Evolutionary conservation across 2,888 invertebrate genomes (phyloP).

Genomic region (Patella caerulea): DNA sequence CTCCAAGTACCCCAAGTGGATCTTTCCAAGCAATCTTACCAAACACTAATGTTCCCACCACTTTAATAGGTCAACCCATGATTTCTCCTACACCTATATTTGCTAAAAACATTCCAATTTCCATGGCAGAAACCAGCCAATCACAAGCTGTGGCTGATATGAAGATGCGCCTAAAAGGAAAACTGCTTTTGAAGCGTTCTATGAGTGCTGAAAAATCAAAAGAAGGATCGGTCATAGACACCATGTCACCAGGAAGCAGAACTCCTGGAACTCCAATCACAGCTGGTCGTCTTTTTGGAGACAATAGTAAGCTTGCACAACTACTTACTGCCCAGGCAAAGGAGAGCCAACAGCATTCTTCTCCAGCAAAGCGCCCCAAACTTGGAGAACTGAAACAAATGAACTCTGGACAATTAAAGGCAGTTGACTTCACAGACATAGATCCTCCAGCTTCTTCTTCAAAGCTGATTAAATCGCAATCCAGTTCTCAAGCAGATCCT

Average conservation of each 20-base stretch:
- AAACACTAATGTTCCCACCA: slow-evolving; percentile 1
- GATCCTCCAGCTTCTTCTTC: background rate
- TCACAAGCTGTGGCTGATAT: slow-evolving; percentile 14
- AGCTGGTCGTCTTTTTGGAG: background rate
- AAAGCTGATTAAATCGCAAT: background rate
- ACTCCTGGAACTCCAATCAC: background rate
- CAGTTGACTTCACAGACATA: background rate
- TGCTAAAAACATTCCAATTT: background rate
- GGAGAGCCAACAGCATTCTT: background rate
- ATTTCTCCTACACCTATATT: slow-evolving; percentile 22
- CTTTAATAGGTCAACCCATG: slow-evolving; percentile 45
- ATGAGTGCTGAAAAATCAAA: slow-evolving; percentile 58
- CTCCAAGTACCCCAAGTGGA: background rate
- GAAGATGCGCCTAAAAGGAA: slow-evolving; percentile 61
- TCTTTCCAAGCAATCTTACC: slow-evolving; percentile 5
- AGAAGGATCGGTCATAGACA: background rate
- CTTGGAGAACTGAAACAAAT: background rate
- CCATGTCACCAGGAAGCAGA: background rate
- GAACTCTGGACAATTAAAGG: background rate
- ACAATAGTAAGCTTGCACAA: background rate
- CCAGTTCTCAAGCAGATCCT: background rate
- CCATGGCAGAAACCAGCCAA: background rate
- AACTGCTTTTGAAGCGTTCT: slow-evolving; percentile 68
- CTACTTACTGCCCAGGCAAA: background rate
- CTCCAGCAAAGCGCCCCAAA: background rate